These are phyloP conservation scores for Pimpla rufipes DNA, from an alignment of 2,888 invertebrate genomes.

Conservation along the genomic window DNA sequence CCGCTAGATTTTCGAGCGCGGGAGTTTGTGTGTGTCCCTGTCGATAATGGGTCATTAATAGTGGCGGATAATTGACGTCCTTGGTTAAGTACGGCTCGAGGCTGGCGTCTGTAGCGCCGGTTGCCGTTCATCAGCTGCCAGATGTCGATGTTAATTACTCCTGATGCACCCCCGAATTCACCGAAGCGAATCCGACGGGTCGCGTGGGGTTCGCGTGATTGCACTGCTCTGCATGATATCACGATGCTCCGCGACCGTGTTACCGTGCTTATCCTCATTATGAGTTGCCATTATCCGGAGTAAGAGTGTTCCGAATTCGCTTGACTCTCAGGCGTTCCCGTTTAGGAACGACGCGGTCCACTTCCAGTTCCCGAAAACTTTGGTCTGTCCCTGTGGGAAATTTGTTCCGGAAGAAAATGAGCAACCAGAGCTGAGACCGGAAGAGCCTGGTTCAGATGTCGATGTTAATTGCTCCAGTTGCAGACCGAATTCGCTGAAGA, in stretches of 20 bases:
- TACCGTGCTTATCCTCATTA: not conserved
- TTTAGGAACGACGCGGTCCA: too few relatives aligned
- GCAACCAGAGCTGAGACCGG: too few relatives aligned
- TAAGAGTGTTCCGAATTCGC: not conserved
- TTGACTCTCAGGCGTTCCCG: too few relatives aligned
- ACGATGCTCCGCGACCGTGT: not conserved
- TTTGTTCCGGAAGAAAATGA: too few relatives aligned
- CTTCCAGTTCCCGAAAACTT: too few relatives aligned
- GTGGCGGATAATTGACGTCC: slow-evolving; percentile 37
- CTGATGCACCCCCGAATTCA: not conserved
- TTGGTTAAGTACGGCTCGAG: slow-evolving; percentile 27
- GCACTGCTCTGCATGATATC: not conserved
- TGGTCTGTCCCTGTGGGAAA: too few relatives aligned
- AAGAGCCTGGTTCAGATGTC: too few relatives aligned
- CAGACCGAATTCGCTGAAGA: too few relatives aligned
- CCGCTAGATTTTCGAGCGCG: slow-evolving; percentile 1
- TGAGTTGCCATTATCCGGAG: not conserved
- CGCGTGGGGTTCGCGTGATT: not conserved
- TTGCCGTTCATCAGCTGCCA: slow-evolving; percentile 33
- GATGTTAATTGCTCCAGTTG: too few relatives aligned
- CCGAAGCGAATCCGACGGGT: not conserved
- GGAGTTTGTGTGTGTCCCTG: slow-evolving; percentile 12
- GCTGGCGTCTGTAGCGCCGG: slow-evolving; percentile 15
- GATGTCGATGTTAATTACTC: slow-evolving; percentile 10
- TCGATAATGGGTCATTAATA: slow-evolving; percentile 52